Evolutionary conservation across 2,888 invertebrate species (phyloP).

Genomic region (Dynastes maya): DNA sequence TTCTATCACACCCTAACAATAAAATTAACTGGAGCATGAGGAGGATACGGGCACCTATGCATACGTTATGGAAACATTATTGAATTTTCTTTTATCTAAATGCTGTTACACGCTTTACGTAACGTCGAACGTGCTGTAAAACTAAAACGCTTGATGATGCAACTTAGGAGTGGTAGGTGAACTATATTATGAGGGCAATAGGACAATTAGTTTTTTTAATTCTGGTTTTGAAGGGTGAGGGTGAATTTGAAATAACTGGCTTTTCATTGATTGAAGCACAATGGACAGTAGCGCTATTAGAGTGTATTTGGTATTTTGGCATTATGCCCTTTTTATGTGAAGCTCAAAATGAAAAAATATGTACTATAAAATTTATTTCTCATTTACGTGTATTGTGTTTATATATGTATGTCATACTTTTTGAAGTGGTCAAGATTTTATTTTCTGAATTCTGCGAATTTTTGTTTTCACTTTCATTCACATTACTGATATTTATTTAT

Average conservation of each 20-base stretch:
- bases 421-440: no score
- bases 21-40: conserved; percentile 50
- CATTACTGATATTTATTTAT: no score
- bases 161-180: conserved; percentile 9
- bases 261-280: background rate
- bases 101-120: background rate
- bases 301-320: background rate
- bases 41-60: conserved; percentile 51
- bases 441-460: no score
- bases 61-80: conserved; percentile 36
- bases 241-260: background rate
- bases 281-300: background rate
- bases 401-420: no score
- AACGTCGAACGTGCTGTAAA: no score
- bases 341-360: no score
- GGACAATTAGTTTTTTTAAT: conserved; percentile 26
- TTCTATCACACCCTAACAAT: conserved; percentile 50
- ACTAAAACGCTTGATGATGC: conserved; percentile 7
- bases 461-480: no score
- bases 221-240: conserved; percentile 5
- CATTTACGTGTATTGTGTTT: no score
- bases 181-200: conserved; percentile 27
- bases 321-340: no score
- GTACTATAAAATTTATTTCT: no score
- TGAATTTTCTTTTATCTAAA: conserved; percentile 13